Percentiles rank a stretch among this genome's conserved stretches.
These are phyloP conservation scores for Barbus barbus DNA, from an alignment of 2,113 vertebrate genomes.

Conservation along the genomic window DNA sequence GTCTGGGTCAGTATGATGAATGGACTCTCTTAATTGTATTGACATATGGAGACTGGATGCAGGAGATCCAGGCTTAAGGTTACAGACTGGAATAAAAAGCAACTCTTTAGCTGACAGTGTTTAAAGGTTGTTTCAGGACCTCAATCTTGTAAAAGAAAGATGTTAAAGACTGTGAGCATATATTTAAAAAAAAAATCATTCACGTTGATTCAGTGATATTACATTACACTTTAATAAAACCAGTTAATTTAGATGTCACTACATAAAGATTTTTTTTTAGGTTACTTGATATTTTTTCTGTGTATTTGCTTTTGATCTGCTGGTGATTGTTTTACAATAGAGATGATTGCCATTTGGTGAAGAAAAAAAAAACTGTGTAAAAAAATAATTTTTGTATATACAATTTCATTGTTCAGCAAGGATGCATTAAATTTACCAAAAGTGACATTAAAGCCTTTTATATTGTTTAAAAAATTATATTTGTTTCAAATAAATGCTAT, in stretches of 20 bases:
- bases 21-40: slow-evolving; percentile 25
- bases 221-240: too few species aligned
- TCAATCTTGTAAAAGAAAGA: not conserved
- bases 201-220: too few species aligned
- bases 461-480: not conserved
- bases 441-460: not conserved
- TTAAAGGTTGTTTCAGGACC: not conserved
- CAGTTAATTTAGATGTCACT: too few species aligned
- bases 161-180: not conserved
- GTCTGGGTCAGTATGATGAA: slow-evolving; percentile 44
- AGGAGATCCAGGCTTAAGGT: slow-evolving; percentile 2
- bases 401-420: not conserved
- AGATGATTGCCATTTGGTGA: too few species aligned
- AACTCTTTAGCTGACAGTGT: not conserved
- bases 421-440: not conserved
- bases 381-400: not conserved
- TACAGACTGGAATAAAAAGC: not conserved
- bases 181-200: not conserved
- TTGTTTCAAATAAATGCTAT: not conserved
- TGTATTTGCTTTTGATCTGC: not conserved
- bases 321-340: not conserved
- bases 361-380: too few species aligned
- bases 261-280: not conserved
- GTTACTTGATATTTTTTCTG: not conserved
- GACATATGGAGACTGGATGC: slow-evolving; percentile 32